These are phyloP conservation scores for Genyomyrus donnyi DNA, from an alignment of 2,113 vertebrate species.

Conservation along the genomic window DNA sequence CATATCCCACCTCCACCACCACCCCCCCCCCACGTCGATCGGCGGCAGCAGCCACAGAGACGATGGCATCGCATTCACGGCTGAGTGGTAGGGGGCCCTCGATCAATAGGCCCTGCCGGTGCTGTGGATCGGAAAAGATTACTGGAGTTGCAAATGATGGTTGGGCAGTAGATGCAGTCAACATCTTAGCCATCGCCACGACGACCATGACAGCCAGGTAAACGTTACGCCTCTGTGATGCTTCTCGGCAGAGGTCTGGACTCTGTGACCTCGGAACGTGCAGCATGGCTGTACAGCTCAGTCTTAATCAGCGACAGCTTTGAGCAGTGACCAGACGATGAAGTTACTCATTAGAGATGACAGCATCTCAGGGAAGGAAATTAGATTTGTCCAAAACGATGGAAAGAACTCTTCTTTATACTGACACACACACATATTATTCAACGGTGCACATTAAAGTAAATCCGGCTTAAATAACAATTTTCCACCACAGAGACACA, in stretches of 20 bases:
- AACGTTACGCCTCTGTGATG: background rate
- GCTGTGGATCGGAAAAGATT: background rate
- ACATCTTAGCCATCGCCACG: background rate
- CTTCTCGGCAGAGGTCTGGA: background rate
- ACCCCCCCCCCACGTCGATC: slow-evolving; percentile 16
- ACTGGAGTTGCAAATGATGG: slow-evolving; percentile 18
- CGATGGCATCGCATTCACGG: slow-evolving; percentile 1
- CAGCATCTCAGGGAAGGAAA: background rate
- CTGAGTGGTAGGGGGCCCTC: slow-evolving; percentile 10
- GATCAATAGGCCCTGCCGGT: slow-evolving; percentile 18
- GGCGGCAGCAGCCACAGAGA: slow-evolving; percentile 14
- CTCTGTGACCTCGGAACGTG: background rate
- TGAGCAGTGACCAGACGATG: background rate
- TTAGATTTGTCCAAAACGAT: background rate
- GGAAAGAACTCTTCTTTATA: background rate
- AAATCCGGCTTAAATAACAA: background rate
- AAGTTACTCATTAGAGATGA: background rate
- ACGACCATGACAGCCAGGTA: background rate
- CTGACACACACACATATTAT: background rate
- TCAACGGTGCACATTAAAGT: background rate
- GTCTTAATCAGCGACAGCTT: background rate
- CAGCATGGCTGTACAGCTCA: background rate
- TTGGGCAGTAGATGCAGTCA: background rate
- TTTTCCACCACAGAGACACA: background rate
- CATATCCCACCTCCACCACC: background rate